Evolutionary conservation across 2,888 invertebrate species (phyloP).

Genomic region (Glomeris marginata): DNA sequence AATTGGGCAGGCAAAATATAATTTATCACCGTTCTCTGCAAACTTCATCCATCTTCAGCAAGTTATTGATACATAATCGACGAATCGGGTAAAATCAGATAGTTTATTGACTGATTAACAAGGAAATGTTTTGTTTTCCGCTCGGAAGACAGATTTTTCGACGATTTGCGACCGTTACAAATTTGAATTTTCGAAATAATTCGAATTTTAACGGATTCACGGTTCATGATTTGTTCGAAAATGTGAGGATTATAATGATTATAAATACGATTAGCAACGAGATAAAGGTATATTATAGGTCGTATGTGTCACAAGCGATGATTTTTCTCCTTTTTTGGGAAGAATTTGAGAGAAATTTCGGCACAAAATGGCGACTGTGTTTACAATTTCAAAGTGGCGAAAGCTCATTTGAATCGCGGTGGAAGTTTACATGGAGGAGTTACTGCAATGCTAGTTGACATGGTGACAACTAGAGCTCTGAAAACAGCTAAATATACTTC

Average conservation of each 20-base stretch:
- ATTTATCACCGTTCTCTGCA: no score
- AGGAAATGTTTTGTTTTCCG: no score
- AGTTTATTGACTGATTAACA: no score
- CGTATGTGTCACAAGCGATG: no score
- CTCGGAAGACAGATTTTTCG: no score
- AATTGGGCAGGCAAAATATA: no score
- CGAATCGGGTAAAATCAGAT: no score
- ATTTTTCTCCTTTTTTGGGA: not conserved
- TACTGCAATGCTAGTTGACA: slow-evolving; percentile 61
- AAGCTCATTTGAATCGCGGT: slow-evolving; percentile 54
- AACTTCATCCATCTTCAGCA: no score
- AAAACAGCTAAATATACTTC: slow-evolving; percentile 41
- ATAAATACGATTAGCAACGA: no score
- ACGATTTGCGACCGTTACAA: not conserved
- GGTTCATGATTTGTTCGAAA: not conserved
- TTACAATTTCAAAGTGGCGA: slow-evolving; percentile 56
- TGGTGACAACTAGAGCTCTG: slow-evolving; percentile 61
- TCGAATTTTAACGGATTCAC: not conserved
- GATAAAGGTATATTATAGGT: no score
- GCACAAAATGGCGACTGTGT: slow-evolving; percentile 49
- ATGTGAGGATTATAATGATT: not conserved
- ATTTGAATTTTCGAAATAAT: not conserved
- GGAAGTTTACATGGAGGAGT: slow-evolving; percentile 74
- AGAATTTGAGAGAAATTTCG: not conserved
- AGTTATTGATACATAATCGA: no score